Conservation (phyloP, 2,797 vertebrate genomes). For the Hemibagrus guttatus region DNA sequence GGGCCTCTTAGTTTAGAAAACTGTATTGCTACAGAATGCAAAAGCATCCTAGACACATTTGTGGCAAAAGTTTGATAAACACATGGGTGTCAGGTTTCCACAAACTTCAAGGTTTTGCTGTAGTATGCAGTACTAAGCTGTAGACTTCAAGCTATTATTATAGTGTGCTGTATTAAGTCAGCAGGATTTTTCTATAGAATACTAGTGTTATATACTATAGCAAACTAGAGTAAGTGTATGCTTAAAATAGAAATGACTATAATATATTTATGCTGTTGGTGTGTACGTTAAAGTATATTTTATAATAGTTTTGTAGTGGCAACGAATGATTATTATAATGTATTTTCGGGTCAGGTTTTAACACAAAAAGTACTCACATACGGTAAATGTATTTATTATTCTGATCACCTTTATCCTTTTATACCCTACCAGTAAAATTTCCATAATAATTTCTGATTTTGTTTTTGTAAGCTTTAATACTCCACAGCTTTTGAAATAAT, state of each 20-base stretch:
- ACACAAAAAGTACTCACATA: neutral
- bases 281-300: constrained; percentile 10
- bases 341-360: neutral
- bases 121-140: neutral
- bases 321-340: neutral
- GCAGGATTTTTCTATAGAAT: neutral
- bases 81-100: neutral
- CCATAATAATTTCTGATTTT: neutral
- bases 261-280: neutral
- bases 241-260: neutral
- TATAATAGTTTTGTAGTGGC: neutral
- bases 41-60: neutral
- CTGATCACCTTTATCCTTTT: neutral
- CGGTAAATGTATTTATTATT: neutral
- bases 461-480: neutral
- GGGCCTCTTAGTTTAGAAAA: neutral
- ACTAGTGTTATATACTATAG: neutral
- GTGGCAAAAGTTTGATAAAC: neutral
- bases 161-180: neutral
- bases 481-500: neutral
- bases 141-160: neutral
- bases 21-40: neutral
- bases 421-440: neutral
- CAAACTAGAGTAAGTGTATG: neutral
- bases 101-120: neutral